Conservation (phyloP, 1,140 invertebrate species). For the Plodia interpunctella region DNA sequence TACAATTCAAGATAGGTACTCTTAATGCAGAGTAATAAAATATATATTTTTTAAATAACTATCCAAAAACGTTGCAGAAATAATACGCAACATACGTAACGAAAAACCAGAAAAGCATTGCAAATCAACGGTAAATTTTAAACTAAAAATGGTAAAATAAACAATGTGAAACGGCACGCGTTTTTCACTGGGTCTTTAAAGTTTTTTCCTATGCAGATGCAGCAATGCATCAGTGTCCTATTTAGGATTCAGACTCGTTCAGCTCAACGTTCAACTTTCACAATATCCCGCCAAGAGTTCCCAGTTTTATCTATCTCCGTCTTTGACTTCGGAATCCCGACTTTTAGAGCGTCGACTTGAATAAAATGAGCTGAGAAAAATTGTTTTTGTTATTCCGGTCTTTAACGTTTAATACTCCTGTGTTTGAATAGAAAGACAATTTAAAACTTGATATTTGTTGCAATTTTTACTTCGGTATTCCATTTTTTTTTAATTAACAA, state of each 20-base stretch:
- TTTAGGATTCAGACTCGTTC: conserved; percentile 43
- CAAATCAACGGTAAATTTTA: conserved; percentile 19
- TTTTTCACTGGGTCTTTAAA: conserved; percentile 12
- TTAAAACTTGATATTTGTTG: background rate
- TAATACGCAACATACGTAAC: background rate
- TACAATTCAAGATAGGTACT: too few relatives aligned
- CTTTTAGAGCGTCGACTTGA: conserved; percentile 14
- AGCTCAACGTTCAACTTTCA: conserved; percentile 38
- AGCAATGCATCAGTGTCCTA: conserved; percentile 30
- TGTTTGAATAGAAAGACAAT: background rate
- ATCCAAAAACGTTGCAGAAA: background rate
- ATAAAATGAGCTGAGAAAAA: conserved; percentile 28
- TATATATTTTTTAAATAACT: too few relatives aligned
- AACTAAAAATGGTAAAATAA: conserved; percentile 16
- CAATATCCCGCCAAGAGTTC: conserved; percentile 47
- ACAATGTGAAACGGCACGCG: conserved; percentile 2
- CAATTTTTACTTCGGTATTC: background rate
- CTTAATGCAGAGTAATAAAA: too few relatives aligned
- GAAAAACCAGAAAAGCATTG: background rate
- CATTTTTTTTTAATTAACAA: too few relatives aligned
- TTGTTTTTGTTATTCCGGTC: conserved; percentile 16
- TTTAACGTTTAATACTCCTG: background rate
- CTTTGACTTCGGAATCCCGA: conserved; percentile 34
- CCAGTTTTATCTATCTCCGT: conserved; percentile 49
- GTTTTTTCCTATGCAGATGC: conserved; percentile 29